Conservation (phyloP, 1,140 invertebrate genomes). For the Pseudomyrmex concolor region DNA sequence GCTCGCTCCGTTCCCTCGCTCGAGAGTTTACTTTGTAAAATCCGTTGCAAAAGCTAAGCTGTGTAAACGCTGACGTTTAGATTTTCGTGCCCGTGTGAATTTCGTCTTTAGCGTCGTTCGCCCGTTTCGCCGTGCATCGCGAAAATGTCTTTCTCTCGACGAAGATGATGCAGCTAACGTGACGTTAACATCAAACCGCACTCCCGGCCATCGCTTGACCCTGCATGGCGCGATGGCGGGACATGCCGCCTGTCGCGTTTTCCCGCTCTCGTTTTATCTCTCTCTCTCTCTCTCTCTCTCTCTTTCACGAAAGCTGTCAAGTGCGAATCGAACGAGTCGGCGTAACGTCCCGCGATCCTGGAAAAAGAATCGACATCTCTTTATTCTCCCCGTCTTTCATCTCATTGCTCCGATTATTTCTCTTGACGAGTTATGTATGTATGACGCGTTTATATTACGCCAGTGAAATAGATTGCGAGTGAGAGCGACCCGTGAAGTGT, state of each 20-base stretch:
- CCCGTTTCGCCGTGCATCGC: neutral
- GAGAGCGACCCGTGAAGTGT: slow-evolving; percentile 17
- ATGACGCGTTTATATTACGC: slow-evolving; percentile 1
- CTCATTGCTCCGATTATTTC: slow-evolving; percentile 25
- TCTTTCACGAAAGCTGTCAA: slow-evolving; percentile 33
- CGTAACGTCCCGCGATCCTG: neutral
- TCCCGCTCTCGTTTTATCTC: slow-evolving; percentile 17
- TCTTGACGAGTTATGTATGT: slow-evolving; percentile 11
- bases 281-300: too few relatives aligned
- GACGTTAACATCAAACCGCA: slow-evolving; percentile 11
- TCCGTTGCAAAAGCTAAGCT: neutral
- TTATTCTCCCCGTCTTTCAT: neutral
- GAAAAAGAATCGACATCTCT: slow-evolving; percentile 11
- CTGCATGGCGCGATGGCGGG: slow-evolving; percentile 15
- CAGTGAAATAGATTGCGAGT: slow-evolving; percentile 42
- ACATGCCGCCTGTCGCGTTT: slow-evolving; percentile 9
- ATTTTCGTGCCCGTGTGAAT: neutral
- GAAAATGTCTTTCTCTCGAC: neutral
- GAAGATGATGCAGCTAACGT: neutral
- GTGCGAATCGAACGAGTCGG: neutral
- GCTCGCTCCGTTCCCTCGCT: slow-evolving; percentile 15
- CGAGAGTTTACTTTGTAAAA: neutral
- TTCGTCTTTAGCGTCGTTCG: slow-evolving; percentile 6
- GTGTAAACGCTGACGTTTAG: slow-evolving; percentile 42
- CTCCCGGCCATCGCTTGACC: slow-evolving; percentile 18